Evolutionary conservation across 2,888 invertebrate species (phyloP), one percentile per base, ranked within the genome.

Genomic region (Caenorhabditis wallacei): DNA sequence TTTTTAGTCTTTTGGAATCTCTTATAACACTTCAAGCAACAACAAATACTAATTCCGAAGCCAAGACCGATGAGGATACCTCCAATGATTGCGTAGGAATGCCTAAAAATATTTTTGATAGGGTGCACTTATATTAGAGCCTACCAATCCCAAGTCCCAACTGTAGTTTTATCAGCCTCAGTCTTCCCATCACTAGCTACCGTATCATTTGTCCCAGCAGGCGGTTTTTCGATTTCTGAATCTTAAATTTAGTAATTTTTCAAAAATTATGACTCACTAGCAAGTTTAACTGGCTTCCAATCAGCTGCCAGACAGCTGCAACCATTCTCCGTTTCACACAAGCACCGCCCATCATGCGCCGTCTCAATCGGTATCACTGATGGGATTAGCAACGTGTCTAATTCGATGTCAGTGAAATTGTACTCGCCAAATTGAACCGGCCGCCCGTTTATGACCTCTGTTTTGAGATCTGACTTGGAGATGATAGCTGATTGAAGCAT

Each of bases 241-340:
- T 20, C 51, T 1, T 3, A 30, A 30, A 30, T 30, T 30, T 30
- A 30, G 30, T 30, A 30, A 30, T 5, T 30, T 30, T 30, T 30
- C n/a, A n/a, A n/a, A n/a, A n/a, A n/a, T n/a, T n/a, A 13, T 66
- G 51, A 48, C 76, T 81, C 48, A 85, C 85, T 80, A 8, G 81
- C 59, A 26, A 88, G 71, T 51, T 85, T 74, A 26, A 91, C 88
- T n/a, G 85, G 85, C 74, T 90, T 88, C 87, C 89, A 89, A 59
- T 91, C 90, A 8, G 91, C 91, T 7, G 91, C 91, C 13, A 91
- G 81, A 71, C 91, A 91, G 35, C 89, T 88, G 80, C 91, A 91
- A 1, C 91, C 90, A 40, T 78, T 82, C 35, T 79, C 84, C 11
- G 85, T 86, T 5, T 90, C 90, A 74, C 91, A 91, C 43, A 91